These are phyloP conservation scores for Centropyge bicolor DNA, from an alignment of 2,797 vertebrate genomes.

Conservation along the genomic window DNA sequence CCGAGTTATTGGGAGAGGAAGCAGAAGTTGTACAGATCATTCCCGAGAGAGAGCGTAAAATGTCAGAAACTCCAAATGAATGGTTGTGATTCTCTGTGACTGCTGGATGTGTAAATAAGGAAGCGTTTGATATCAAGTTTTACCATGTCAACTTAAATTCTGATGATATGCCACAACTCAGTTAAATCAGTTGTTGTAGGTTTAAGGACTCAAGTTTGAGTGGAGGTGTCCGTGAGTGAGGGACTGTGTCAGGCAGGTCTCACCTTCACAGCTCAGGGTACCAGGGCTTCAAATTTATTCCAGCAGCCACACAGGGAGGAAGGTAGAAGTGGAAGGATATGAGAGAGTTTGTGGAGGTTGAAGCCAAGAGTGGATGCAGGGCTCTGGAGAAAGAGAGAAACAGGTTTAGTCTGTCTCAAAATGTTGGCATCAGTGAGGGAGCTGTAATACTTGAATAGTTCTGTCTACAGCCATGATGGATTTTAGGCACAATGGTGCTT, in stretches of 20 bases:
- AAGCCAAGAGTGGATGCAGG: background rate
- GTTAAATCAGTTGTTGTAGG: background rate
- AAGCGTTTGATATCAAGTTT: background rate
- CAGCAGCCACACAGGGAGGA: background rate
- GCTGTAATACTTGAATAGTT: background rate
- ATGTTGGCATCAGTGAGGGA: background rate
- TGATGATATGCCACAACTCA: background rate
- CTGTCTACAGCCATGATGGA: background rate
- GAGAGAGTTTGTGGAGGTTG: background rate
- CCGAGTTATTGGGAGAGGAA: conserved; percentile 20
- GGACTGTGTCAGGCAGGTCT: too few species aligned
- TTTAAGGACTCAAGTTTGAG: background rate
- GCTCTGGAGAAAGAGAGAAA: background rate
- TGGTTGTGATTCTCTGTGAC: background rate
- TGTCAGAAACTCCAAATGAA: too few species aligned
- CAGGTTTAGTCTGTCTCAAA: background rate
- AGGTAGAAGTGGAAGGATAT: background rate
- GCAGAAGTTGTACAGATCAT: conserved; percentile 10
- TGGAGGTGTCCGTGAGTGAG: background rate
- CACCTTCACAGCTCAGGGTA: background rate
- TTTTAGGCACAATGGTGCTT: background rate
- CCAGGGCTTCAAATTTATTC: background rate
- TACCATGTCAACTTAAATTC: background rate
- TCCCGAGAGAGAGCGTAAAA: background rate
- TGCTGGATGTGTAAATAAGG: background rate